Base-by-base conservation (phyloP, 2,888 invertebrate genomes). In the Zaprionus obscuricornis region DNA sequence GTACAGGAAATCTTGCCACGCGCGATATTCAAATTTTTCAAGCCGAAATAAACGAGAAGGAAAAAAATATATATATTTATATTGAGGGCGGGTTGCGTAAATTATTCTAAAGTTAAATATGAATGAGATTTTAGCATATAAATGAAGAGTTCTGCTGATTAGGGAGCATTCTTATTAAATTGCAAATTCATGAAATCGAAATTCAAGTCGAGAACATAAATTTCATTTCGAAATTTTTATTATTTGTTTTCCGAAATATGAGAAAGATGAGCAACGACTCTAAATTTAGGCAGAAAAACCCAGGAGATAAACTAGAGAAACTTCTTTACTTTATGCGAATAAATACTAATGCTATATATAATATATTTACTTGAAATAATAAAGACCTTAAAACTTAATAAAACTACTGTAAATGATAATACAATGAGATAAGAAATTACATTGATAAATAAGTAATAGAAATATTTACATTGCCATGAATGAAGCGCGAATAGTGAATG, bases 381-480 rank as follows among this genome's bases (percentile, higher is more conserved):
- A 2, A 24, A 55, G 31, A 56, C 4, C 8, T 42, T 37, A 14
- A 42, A 11, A 27, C 46, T 31, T 10, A 33, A 43, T 29, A 45
- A 16, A 64, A 43, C 43, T 54, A 64, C 26, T 47, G 18, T 8
- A 31, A 24, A 37, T 46, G 54, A 65, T 54, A 68, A 47, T 29
- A 34, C 34, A 40, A 26, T 24, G 18, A 26, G 36, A 60, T 68
- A 40, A 59, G n/a, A 37, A 34, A 59, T 59, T 60, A 66, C 70
- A 51, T 68, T 66, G 68, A 69, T 69, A 62, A 52, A 62, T 58
- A 26, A 47, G 47, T 47, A 63, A 58, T 58, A 51, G 58, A 66
- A 51, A 66, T 64, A 39, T 52, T 64, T 36, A 40, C 55, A 59
- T 64, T 68, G 59, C 56, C 60, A 71, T 72, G 50, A 57, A 72